These are phyloP conservation scores for Ondatra zibethicus DNA, from an alignment of 2,113 vertebrate genomes.

Conservation along the genomic window DNA sequence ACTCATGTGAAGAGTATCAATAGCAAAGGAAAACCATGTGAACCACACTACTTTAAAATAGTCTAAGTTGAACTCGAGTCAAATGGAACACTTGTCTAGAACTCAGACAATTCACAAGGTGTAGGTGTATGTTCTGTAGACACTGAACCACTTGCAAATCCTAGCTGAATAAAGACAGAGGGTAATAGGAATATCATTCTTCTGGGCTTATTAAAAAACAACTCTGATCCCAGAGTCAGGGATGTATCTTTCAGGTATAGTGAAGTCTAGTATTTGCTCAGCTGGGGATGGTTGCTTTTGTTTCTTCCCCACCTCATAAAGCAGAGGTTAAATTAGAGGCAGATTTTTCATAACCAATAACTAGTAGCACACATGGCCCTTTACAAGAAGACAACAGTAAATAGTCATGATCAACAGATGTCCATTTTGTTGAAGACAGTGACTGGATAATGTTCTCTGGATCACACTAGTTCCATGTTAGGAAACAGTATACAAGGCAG, in stretches of 20 bases:
- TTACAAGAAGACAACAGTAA: neutral
- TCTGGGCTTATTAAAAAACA: neutral
- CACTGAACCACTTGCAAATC: neutral
- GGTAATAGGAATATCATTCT: neutral
- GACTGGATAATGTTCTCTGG: neutral
- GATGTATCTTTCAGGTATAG: neutral
- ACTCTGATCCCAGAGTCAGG: neutral
- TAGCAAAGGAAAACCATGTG: neutral
- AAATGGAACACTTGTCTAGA: neutral
- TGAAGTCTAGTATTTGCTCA: neutral
- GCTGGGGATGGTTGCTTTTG: neutral
- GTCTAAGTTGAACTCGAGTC: neutral
- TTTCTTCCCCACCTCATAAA: neutral
- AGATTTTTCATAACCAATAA: neutral
- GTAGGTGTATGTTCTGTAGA: neutral
- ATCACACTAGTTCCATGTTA: neutral
- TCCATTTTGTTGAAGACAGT: neutral
- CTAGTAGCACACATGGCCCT: neutral
- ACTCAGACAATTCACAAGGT: neutral
- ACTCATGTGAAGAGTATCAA: neutral
- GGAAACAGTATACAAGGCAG: neutral
- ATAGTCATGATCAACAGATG: neutral
- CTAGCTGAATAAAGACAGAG: neutral
- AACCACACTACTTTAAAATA: neutral
- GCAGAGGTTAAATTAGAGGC: neutral